Percentiles rank a stretch among this genome's conserved stretches.
phyloP scores from a whole-genome alignment of 92 coral and sea anemone species.

The Scolanthus callimorphus region DNA sequence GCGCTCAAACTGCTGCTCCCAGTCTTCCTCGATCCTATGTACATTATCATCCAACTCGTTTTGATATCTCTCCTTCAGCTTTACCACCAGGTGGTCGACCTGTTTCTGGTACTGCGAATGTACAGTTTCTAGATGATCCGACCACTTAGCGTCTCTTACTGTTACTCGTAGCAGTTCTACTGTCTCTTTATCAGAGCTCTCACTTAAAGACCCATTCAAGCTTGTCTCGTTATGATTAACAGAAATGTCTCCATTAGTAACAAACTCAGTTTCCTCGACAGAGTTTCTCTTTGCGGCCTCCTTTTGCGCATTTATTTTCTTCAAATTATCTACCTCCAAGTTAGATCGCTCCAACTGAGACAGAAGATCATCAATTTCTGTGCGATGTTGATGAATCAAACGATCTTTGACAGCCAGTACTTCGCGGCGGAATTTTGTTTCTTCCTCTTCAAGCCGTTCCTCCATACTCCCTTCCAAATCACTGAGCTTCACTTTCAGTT shows the following conservation, averaged over 20 bases:
- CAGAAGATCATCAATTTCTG: slow-evolving; percentile 65
- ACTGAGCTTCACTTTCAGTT: slow-evolving; percentile 46
- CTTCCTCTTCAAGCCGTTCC: slow-evolving; percentile 53
- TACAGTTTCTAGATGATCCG: slow-evolving; percentile 48
- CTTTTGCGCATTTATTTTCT: slow-evolving; percentile 29
- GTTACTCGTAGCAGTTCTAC: slow-evolving; percentile 11
- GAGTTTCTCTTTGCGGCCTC: slow-evolving; percentile 10
- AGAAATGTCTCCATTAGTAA: slow-evolving; percentile 14
- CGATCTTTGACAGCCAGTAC: slow-evolving; percentile 73
- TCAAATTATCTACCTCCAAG: slow-evolving; percentile 57
- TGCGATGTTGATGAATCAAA: slow-evolving; percentile 63
- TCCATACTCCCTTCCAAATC: slow-evolving; percentile 38
- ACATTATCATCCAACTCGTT: slow-evolving; percentile 80
- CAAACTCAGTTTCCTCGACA: background rate
- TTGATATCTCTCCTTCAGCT: slow-evolving; percentile 77
- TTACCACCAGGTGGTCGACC: slow-evolving; percentile 64
- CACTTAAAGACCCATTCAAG: slow-evolving; percentile 27
- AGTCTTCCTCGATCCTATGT: slow-evolving; percentile 73
- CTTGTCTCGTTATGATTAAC: slow-evolving; percentile 12
- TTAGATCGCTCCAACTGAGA: slow-evolving; percentile 63
- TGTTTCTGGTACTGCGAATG: slow-evolving; percentile 68
- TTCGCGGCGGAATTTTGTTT: slow-evolving; percentile 73
- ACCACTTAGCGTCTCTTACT: slow-evolving; percentile 4
- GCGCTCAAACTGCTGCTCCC: slow-evolving; percentile 81
- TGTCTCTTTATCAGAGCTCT: slow-evolving; percentile 33